A percentile compares a stretch with the other conserved stretches of the same genome.
Evolutionary conservation across 2,113 vertebrate genomes (phyloP).

Genomic region (Mixornis gularis): DNA sequence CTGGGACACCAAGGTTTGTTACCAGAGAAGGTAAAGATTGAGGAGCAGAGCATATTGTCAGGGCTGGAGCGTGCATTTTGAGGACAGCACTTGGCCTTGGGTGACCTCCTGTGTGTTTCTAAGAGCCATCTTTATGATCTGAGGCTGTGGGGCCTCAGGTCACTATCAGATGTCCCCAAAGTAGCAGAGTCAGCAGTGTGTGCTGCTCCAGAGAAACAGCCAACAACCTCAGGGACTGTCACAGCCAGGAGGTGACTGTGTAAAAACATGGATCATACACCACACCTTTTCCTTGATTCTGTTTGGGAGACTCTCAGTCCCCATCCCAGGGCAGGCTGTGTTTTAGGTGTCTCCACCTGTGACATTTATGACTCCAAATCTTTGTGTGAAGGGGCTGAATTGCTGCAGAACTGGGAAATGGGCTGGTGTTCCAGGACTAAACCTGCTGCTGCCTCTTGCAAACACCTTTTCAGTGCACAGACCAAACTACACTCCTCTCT

Average conservation of each 20-base stretch:
- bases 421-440: not conserved
- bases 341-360: not conserved
- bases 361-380: not conserved
- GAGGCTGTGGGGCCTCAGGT: not conserved
- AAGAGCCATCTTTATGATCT: not conserved
- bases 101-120: not conserved
- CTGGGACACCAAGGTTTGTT: not conserved
- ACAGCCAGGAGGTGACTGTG: conserved; percentile 21
- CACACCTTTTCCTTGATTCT: not conserved
- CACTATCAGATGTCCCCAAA: not conserved
- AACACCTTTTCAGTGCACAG: not conserved
- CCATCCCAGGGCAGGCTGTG: not conserved
- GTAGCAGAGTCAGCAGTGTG: not conserved
- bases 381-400: not conserved
- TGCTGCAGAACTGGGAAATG: not conserved
- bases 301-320: not conserved
- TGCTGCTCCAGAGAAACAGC: not conserved
- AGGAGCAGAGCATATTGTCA: not conserved
- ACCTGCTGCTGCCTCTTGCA: not conserved
- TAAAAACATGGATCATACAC: rapidly evolving
- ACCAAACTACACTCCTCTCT: not conserved
- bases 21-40: not conserved
- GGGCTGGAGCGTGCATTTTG: not conserved
- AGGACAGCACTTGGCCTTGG: not conserved
- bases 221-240: not conserved